These are phyloP conservation scores for Gerris buenoi DNA, from an alignment of 1,140 invertebrate species.

Conservation along the genomic window DNA sequence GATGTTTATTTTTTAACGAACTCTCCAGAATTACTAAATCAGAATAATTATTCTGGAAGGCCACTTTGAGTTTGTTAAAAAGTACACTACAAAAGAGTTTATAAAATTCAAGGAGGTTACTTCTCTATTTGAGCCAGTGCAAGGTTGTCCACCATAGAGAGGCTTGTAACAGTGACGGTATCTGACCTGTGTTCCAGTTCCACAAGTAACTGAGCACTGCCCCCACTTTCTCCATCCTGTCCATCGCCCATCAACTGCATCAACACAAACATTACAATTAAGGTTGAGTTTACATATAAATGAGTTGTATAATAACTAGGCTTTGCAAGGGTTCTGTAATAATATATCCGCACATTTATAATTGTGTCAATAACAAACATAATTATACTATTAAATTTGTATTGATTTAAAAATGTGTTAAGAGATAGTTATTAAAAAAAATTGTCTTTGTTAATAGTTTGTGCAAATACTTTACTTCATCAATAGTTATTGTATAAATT, in stretches of 20 bases:
- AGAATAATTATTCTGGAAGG: too few relatives aligned
- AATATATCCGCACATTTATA: background rate
- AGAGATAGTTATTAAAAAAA: background rate
- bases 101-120: too few relatives aligned
- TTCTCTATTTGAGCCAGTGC: constrained; percentile 13
- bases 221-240: constrained; percentile 15
- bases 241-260: constrained; percentile 11
- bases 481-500: too few relatives aligned
- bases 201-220: constrained; percentile 16
- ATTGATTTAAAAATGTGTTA: background rate
- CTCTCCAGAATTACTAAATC: too few relatives aligned
- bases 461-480: too few relatives aligned
- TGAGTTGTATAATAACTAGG: background rate
- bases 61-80: too few relatives aligned
- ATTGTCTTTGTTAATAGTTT: too few relatives aligned
- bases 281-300: background rate
- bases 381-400: background rate
- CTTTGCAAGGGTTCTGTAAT: background rate
- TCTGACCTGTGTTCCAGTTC: constrained; percentile 14
- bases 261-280: background rate
- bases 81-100: too few relatives aligned
- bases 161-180: constrained; percentile 22
- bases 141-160: constrained; percentile 18
- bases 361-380: background rate
- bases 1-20: too few relatives aligned